Conservation (phyloP, 2,113 vertebrate genomes). For the Hepsetus odoe region DNA sequence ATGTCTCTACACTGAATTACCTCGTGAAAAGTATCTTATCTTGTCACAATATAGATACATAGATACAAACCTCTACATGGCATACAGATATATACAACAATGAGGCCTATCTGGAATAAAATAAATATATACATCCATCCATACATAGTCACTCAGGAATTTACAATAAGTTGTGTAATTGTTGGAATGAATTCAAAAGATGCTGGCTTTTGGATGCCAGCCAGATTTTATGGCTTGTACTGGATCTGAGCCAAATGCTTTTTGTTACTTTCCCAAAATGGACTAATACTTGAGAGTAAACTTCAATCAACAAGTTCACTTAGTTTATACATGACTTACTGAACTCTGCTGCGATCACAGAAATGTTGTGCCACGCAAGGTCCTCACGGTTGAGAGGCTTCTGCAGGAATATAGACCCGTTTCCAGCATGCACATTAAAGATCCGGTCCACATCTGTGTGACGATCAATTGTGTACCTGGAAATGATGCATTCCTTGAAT, state of each 20-base stretch:
- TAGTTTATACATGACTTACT: conserved; percentile 79
- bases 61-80: background rate
- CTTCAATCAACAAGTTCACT: background rate
- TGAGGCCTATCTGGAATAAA: background rate
- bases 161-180: background rate
- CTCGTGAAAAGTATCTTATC: too few relatives aligned
- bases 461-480: conserved; percentile 91
- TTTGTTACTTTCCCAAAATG: conserved; percentile 1
- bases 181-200: background rate
- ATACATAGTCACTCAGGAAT: background rate
- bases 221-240: background rate
- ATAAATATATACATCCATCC: too few relatives aligned
- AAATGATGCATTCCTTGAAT: conserved; percentile 51
- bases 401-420: conserved; percentile 90
- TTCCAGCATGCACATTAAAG: conserved; percentile 88
- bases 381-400: conserved; percentile 89
- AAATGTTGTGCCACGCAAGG: conserved; percentile 91
- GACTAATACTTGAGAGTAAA: background rate
- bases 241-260: background rate
- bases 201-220: background rate
- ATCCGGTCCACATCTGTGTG: conserved; percentile 91
- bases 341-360: conserved; percentile 89
- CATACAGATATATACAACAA: background rate
- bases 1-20: too few relatives aligned
- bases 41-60: too few relatives aligned